phyloP scores from a whole-genome alignment of 2,888 invertebrate genomes.

The Branchinecta sandiegonensis region DNA sequence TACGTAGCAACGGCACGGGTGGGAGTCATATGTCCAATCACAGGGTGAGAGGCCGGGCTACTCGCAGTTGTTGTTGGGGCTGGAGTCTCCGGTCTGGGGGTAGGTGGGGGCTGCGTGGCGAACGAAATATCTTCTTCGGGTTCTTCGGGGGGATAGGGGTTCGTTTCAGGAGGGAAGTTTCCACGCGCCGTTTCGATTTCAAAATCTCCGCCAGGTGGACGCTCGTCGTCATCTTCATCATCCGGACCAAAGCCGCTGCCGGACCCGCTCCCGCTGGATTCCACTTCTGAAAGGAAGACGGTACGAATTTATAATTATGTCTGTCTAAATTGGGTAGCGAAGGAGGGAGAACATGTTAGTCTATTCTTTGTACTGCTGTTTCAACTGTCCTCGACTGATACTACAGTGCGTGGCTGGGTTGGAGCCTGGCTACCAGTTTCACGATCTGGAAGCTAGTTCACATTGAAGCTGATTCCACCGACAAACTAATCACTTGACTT shows the following conservation, averaged over 20 bases:
- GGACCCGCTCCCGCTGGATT: conserved; percentile 34
- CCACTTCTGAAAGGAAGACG: conserved; percentile 39
- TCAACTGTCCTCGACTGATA: too few species aligned
- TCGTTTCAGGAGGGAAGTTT: background rate
- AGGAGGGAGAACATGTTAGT: background rate
- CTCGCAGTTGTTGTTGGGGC: conserved; percentile 33
- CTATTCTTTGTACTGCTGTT: background rate
- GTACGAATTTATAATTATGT: too few species aligned
- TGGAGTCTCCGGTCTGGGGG: conserved; percentile 22
- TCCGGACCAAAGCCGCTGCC: conserved; percentile 57
- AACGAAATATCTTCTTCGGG: conserved; percentile 31
- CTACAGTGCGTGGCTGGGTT: too few species aligned
- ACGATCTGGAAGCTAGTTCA: too few species aligned
- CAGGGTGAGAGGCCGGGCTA: conserved; percentile 33
- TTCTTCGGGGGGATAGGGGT: conserved; percentile 12
- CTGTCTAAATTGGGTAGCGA: too few species aligned
- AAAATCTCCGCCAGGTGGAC: conserved; percentile 4
- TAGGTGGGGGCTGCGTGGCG: conserved; percentile 30
- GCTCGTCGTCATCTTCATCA: conserved; percentile 30
- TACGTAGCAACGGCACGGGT: conserved; percentile 53
- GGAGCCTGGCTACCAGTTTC: too few species aligned
- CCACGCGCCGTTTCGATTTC: background rate
- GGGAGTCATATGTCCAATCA: conserved; percentile 40
- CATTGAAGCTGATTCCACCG: too few species aligned
- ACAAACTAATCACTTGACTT: too few species aligned